phyloP scores from a whole-genome alignment of 2,888 invertebrate species.

The Schizotus pectinicornis region DNA sequence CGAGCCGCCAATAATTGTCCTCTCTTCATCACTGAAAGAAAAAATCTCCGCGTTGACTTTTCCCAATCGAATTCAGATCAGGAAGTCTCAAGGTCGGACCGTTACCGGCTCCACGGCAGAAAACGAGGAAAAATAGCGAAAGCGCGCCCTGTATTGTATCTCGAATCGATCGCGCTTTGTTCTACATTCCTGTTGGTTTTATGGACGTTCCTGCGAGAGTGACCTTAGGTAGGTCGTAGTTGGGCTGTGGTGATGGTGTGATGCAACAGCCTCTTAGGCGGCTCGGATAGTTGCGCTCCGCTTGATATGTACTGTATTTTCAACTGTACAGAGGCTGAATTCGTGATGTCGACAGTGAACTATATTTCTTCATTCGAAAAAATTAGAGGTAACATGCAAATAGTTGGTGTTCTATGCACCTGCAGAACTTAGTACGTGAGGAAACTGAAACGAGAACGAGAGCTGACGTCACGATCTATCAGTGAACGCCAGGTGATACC shows the following conservation, averaged over 20 bases:
- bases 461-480: too few relatives aligned
- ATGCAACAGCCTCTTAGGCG: neutral
- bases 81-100: constrained; percentile 4
- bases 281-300: constrained; percentile 27
- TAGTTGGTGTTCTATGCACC: constrained; percentile 1
- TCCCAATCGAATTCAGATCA: constrained; percentile 3
- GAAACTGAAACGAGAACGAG: too few relatives aligned
- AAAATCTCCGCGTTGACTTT: neutral
- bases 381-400: constrained; percentile 2
- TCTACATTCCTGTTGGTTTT: constrained; percentile 9
- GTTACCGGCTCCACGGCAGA: neutral
- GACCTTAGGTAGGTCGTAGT: constrained; percentile 12
- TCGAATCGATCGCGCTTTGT: neutral
- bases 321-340: constrained; percentile 36
- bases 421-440: neutral
- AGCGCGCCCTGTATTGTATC: neutral
- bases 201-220: constrained; percentile 7
- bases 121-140: neutral
- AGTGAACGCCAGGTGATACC: too few relatives aligned
- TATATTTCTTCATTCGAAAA: constrained; percentile 19
- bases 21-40: neutral
- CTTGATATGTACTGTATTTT: constrained; percentile 30
- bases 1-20: constrained; percentile 4
- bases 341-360: constrained; percentile 38
- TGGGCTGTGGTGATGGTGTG: neutral